phyloP scores from a whole-genome alignment of 2,888 invertebrate genomes.

The Caenorhabditis macrosperma region DNA sequence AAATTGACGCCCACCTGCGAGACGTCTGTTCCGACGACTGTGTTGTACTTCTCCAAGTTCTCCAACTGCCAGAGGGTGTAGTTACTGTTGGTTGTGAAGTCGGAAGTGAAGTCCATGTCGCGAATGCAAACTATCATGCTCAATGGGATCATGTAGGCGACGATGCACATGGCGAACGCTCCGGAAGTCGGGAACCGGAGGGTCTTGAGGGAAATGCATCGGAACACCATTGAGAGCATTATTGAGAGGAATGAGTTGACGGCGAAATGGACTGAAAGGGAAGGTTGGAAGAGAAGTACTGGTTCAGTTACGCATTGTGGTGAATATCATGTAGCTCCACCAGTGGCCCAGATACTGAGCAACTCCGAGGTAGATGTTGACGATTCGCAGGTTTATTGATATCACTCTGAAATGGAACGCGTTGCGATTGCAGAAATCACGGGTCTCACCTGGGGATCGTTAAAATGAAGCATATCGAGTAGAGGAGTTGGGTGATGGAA shows the following conservation, averaged over 20 bases:
- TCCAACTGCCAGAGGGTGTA: constrained; percentile 52
- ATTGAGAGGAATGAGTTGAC: constrained; percentile 59
- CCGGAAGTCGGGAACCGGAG: constrained; percentile 54
- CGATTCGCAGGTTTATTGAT: constrained; percentile 52
- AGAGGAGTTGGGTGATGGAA: constrained; percentile 51
- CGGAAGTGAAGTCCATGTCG: constrained; percentile 49
- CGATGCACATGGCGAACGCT: constrained; percentile 51
- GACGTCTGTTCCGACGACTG: constrained; percentile 51
- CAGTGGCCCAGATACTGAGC: constrained; percentile 54
- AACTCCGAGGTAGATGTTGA: constrained; percentile 54
- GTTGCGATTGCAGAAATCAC: not conserved
- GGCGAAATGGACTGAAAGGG: constrained; percentile 56
- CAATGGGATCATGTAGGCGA: constrained; percentile 50
- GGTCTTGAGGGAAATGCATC: constrained; percentile 49
- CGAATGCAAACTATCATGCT: constrained; percentile 49
- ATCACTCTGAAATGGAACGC: constrained; percentile 42
- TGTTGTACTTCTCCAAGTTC: constrained; percentile 49
- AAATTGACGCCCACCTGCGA: constrained; percentile 26
- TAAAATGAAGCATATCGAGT: constrained; percentile 42
- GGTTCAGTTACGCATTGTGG: constrained; percentile 41
- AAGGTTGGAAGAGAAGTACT: not conserved
- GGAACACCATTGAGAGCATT: constrained; percentile 59
- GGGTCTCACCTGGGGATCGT: constrained; percentile 42
- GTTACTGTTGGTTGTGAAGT: constrained; percentile 48
- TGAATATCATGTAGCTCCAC: constrained; percentile 61